A percentile compares a stretch with the other conserved stretches of the same genome.
Evolutionary conservation across 2,113 vertebrate genomes (phyloP).

Genomic region (Triplophysa tibetana): DNA sequence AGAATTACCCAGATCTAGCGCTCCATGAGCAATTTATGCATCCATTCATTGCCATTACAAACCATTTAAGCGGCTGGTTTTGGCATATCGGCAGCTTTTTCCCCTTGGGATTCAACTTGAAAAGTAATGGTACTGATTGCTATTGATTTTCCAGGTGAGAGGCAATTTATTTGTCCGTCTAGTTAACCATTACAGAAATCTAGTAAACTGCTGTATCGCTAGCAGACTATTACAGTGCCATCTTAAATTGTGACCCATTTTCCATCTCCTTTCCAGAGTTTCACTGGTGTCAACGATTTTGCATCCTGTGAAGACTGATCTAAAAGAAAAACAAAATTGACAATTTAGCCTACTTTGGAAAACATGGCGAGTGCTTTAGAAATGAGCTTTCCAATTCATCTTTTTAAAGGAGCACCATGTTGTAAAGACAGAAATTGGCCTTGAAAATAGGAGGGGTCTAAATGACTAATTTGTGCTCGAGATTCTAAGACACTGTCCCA

Average conservation of each 20-base stretch:
- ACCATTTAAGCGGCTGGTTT: conserved; percentile 44
- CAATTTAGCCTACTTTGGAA: conserved; percentile 12
- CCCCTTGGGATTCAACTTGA: conserved; percentile 56
- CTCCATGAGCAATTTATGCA: conserved; percentile 5
- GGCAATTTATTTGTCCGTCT: conserved; percentile 41
- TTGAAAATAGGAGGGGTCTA: conserved; percentile 61
- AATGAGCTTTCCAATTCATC: conserved; percentile 42
- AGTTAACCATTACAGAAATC: conserved; percentile 19
- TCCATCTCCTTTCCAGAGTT: background rate
- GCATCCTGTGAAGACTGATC: conserved; percentile 23
- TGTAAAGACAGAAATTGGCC: conserved; percentile 57
- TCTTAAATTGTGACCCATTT: conserved; percentile 30
- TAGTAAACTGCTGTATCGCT: conserved; percentile 25
- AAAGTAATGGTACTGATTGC: conserved; percentile 59
- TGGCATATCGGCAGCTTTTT: conserved; percentile 51
- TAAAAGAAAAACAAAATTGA: background rate
- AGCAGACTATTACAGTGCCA: background rate
- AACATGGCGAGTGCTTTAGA: conserved; percentile 3
- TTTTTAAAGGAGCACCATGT: conserved; percentile 52
- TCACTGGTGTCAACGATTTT: conserved; percentile 7
- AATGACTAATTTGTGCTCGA: conserved; percentile 66
- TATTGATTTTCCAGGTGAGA: conserved; percentile 55
- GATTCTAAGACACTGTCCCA: conserved; percentile 66
- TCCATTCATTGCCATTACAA: background rate
- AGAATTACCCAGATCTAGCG: conserved; percentile 48